Conservation (phyloP, 2,113 vertebrate genomes). For the Labrus mixtus region DNA sequence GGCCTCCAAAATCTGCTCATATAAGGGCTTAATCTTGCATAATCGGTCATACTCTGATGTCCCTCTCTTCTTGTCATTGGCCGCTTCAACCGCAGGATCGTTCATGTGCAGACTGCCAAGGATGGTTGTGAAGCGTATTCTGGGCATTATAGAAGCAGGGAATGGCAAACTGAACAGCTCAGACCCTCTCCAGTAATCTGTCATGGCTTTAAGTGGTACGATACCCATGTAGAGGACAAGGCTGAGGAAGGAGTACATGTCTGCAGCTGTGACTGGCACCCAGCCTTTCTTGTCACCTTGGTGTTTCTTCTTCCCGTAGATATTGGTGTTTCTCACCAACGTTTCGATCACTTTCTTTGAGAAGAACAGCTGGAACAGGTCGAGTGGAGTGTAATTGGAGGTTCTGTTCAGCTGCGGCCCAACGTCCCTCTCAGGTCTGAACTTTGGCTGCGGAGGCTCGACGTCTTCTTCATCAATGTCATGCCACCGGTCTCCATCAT, state of each 20-base stretch:
- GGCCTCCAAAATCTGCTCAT: slow-evolving; percentile 65
- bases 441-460: slow-evolving; percentile 49
- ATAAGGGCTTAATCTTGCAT: slow-evolving; percentile 69
- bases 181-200: slow-evolving; percentile 65
- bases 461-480: slow-evolving; percentile 53
- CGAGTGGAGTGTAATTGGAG: slow-evolving; percentile 59
- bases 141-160: slow-evolving; percentile 65
- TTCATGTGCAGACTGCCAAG: slow-evolving; percentile 63
- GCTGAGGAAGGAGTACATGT: slow-evolving; percentile 67
- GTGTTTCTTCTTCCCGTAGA: slow-evolving; percentile 52
- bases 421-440: slow-evolving; percentile 49
- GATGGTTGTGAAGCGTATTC: slow-evolving; percentile 56
- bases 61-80: slow-evolving; percentile 69
- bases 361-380: slow-evolving; percentile 72
- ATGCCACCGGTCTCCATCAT: slow-evolving; percentile 47
- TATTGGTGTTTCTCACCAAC: slow-evolving; percentile 63
- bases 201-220: slow-evolving; percentile 61
- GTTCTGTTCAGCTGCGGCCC: slow-evolving; percentile 70
- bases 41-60: slow-evolving; percentile 59
- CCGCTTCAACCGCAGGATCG: slow-evolving; percentile 42
- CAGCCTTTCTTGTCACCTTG: slow-evolving; percentile 43
- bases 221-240: slow-evolving; percentile 73
- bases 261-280: slow-evolving; percentile 44
- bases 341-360: slow-evolving; percentile 56
- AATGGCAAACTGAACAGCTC: slow-evolving; percentile 64